Evolutionary conservation across 2,888 invertebrate species (phyloP).

Genomic region (Meganola albula): DNA sequence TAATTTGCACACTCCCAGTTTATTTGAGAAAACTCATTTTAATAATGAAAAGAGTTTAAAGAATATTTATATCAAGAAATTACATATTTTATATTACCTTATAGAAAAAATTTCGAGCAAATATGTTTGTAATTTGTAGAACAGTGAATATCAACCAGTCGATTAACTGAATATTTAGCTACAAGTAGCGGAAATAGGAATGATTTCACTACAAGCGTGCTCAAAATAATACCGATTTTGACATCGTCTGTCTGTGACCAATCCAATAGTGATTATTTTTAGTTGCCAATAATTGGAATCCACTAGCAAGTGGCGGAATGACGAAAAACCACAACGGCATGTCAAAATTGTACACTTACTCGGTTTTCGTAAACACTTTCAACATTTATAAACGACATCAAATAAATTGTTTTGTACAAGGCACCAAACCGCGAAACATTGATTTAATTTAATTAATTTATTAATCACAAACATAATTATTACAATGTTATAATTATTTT

Average conservation of each 20-base stretch:
- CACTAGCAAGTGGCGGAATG: slow-evolving; percentile 29
- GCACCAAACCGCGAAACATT: slow-evolving; percentile 18
- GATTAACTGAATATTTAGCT: too few relatives aligned
- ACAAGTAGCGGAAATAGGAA: too few relatives aligned
- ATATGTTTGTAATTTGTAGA: too few relatives aligned
- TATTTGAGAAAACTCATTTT: too few relatives aligned
- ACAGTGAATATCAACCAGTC: too few relatives aligned
- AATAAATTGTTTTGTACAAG: slow-evolving; percentile 26
- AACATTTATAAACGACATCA: slow-evolving; percentile 25
- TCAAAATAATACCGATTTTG: slow-evolving; percentile 11
- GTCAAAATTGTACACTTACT: slow-evolving; percentile 32
- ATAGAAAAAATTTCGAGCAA: too few relatives aligned
- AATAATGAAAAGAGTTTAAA: too few relatives aligned
- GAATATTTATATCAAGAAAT: too few relatives aligned
- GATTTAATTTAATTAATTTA: slow-evolving; percentile 16
- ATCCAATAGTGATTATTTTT: slow-evolving; percentile 11
- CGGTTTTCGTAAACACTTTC: slow-evolving; percentile 36
- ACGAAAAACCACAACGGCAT: slow-evolving; percentile 45
- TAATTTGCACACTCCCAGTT: too few relatives aligned
- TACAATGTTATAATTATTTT: too few relatives aligned
- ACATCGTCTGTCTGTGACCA: slow-evolving; percentile 16
- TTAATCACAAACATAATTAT: slow-evolving; percentile 3
- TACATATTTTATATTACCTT: too few relatives aligned
- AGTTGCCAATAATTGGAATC: slow-evolving; percentile 28
- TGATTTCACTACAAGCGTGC: not conserved